phyloP scores from a whole-genome alignment of 2,797 vertebrate genomes.

The Chiloscyllium punctatum region DNA sequence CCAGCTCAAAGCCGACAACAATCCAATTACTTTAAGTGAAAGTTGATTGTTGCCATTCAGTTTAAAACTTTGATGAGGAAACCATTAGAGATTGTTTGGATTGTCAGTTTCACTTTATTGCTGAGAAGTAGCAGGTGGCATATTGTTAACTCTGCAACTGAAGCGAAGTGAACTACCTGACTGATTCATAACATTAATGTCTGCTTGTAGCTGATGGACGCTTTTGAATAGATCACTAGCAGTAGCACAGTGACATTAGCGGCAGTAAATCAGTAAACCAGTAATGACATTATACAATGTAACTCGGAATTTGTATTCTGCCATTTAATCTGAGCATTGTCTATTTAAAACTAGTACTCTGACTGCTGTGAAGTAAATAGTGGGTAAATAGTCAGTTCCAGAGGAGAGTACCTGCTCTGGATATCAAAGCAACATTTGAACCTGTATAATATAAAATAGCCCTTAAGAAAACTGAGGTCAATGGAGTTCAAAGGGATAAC shows the following conservation, averaged over 20 bases:
- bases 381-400: background rate
- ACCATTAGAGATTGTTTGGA: background rate
- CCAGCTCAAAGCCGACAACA: background rate
- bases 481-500: background rate
- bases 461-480: background rate
- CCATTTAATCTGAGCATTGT: background rate
- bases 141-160: background rate
- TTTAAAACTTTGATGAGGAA: background rate
- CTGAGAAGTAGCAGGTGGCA: background rate
- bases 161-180: background rate
- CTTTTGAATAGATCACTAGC: background rate
- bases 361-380: background rate
- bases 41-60: background rate
- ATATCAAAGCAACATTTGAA: background rate
- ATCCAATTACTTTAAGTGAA: background rate
- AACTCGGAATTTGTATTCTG: background rate
- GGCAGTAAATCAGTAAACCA: background rate
- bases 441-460: background rate
- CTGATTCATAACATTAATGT: background rate
- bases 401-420: background rate
- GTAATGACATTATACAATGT: background rate
- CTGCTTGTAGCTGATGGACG: background rate
- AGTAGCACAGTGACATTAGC: background rate
- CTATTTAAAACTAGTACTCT: background rate
- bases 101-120: background rate